These are phyloP conservation scores for Hyperoplus immaculatus DNA, from an alignment of 2,797 vertebrate species.

Conservation along the genomic window DNA sequence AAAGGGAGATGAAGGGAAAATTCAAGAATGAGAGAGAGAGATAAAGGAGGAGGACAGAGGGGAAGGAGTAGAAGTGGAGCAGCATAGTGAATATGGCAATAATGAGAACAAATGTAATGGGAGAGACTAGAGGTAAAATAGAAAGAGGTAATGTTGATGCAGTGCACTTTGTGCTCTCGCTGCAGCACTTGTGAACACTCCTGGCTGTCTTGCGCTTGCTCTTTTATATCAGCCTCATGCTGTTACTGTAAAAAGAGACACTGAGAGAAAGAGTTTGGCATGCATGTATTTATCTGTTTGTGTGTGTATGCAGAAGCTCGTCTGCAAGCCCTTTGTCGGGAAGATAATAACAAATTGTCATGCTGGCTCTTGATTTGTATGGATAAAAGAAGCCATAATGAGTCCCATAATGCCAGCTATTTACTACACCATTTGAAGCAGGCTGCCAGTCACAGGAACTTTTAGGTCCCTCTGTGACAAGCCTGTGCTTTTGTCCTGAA, in stretches of 20 bases:
- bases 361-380: slow-evolving; percentile 74
- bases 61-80: slow-evolving; percentile 17
- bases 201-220: slow-evolving; percentile 60
- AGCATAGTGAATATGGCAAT: slow-evolving; percentile 28
- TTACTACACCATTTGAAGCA: slow-evolving; percentile 58
- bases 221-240: slow-evolving; percentile 75
- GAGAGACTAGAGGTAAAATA: slow-evolving; percentile 59
- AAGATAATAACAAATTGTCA: slow-evolving; percentile 73
- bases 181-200: slow-evolving; percentile 70
- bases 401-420: slow-evolving; percentile 66
- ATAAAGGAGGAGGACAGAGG: slow-evolving; percentile 34
- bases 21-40: slow-evolving; percentile 49
- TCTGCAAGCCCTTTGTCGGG: slow-evolving; percentile 54
- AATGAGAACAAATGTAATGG: slow-evolving; percentile 69
- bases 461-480: slow-evolving; percentile 51
- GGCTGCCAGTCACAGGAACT: slow-evolving; percentile 60
- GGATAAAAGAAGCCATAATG: slow-evolving; percentile 69
- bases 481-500: slow-evolving; percentile 54
- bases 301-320: slow-evolving; percentile 40
- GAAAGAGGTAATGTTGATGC: slow-evolving; percentile 68
- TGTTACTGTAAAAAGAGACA: slow-evolving; percentile 67
- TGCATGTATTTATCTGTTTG: slow-evolving; percentile 46
- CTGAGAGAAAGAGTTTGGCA: slow-evolving; percentile 45
- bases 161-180: slow-evolving; percentile 69
- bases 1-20: slow-evolving; percentile 60